Evolutionary conservation across 2,113 vertebrate genomes (phyloP), one percentile per base, ranked within the genome.

Genomic region (Pollachius pollachius): DNA sequence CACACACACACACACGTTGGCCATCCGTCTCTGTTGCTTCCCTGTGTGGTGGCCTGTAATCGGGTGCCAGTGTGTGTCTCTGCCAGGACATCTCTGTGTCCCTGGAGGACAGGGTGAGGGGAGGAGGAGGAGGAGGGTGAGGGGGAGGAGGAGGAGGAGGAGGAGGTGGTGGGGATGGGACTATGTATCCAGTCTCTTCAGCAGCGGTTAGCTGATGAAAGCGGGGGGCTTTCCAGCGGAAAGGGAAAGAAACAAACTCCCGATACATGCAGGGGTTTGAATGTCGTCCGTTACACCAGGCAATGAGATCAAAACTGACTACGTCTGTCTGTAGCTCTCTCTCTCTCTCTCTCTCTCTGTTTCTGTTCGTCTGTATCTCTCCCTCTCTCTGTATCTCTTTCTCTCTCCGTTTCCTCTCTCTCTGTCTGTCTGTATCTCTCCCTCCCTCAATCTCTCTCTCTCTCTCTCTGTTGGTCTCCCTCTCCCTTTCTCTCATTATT

Each of bases 251-350:
- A 41, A 41, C 37, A 41, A 41, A 41, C 37, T 41, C 37, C 37
- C 37, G 37, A 75, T 69, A 73, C 78, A 87, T 87, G 87, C 85
- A 87, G 70, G 79, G 71, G 85, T 87, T 82, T 85, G 79, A 81
- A 72, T 74, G 79, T 81, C 70, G 62, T 84, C 63, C 52, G 48
- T 75, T 84, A 67, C 68, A 27, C 52, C 13, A n/a, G 16, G 61
- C 34, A 70, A 21, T 75, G 69, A 74, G 74, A 78, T 72, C 65
- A 67, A 69, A 41, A 11, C 61, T 64, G 70, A 2, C 19, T 34
- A 2, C 13, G 13, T 64, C 62, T 34, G 57, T 68, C 67, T 21
- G 15, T 41, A 7, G 4, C 37, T 41, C 37, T 6, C 37, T 41
- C 37, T 8, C 37, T 41, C 37, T 41, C 37, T 41, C 37, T 41